Percentiles rank a stretch among this genome's conserved stretches.
Evolutionary conservation across 2,888 invertebrate species (phyloP).

Genomic region (Eupithecia abbreviata): DNA sequence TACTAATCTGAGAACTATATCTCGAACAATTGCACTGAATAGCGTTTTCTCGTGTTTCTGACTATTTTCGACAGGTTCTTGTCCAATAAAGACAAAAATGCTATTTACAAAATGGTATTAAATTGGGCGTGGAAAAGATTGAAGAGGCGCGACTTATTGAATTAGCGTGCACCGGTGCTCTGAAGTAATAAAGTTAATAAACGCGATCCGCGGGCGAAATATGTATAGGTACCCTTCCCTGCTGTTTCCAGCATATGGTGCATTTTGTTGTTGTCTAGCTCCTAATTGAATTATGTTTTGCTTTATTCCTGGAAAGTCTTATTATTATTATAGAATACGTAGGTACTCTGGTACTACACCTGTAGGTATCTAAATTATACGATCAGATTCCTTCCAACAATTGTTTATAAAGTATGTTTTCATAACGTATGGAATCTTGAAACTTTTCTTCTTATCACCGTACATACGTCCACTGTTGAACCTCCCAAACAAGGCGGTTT

Average conservation of each 20-base stretch:
- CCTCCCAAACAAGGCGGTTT: no score
- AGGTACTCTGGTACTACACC: no score
- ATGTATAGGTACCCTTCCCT: constrained; percentile 55
- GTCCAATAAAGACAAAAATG: background rate
- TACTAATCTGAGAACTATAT: background rate
- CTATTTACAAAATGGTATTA: constrained; percentile 48
- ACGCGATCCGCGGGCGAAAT: constrained; percentile 63
- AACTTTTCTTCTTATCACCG: no score
- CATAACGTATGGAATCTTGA: no score
- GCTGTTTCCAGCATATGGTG: constrained; percentile 68
- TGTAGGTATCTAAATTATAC: no score
- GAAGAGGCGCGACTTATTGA: constrained; percentile 57
- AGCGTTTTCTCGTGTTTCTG: background rate
- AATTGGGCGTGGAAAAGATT: constrained; percentile 52
- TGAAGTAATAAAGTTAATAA: constrained; percentile 65
- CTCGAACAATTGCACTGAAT: background rate
- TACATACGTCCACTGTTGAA: no score
- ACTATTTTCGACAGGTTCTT: background rate
- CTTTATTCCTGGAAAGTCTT: background rate
- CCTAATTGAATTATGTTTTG: constrained; percentile 42
- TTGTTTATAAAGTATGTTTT: no score
- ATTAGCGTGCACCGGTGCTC: constrained; percentile 65
- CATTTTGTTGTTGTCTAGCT: constrained; percentile 62
- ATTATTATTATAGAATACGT: background rate
- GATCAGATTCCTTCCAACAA: no score